Evolutionary conservation across 2,113 vertebrate genomes (phyloP), one percentile per base, ranked within the genome.

Genomic region (Rhagologus leucostigma): DNA sequence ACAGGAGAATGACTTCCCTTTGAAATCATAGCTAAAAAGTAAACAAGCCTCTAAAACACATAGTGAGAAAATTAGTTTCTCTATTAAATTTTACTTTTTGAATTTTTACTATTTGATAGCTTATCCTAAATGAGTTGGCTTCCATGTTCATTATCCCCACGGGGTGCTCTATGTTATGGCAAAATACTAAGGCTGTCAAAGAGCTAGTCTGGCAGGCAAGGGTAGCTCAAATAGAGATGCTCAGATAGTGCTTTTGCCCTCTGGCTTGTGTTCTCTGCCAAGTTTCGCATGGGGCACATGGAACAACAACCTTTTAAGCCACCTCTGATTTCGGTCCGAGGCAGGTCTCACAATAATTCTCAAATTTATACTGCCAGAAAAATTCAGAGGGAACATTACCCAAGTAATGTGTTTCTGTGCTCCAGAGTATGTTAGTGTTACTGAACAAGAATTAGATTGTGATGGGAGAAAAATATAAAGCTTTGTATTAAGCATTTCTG

Each of bases 91-190:
- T 82, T 78, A 33, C 10, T 59, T 95, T 49, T 44, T 81, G 39
- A 21, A 49, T 89, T 93, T 92, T 89, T 90, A 56, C 47, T 89
- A 47, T 95, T 96, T 91, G 74, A 33, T 93, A 71, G 32, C 18
- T 89, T 52, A 50, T 32, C 46, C 30, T 73, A 73, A 89, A 62
- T 53, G 24, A 50, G 10, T 53, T 87, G 24, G 18, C 69, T 82
- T 81, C 37, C 1, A 1, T 41, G 15, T 92, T 95, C 71, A 60
- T 89, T 82, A 49, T 63, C 9, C 44, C 42, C 42, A 27, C 0
- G 3, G 63, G 27, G 11, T 56, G 30, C 33, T 80, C 9, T 37
- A 21, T 69, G 39, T 57, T 83, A 26, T 4, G 42, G 59, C 59
- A 80, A 50, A 74, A 67, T n/a, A 29, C 10, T n/a, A 24, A 37